These are phyloP conservation scores for Murina feae DNA, from an alignment of 2,113 vertebrate genomes.

Conservation along the genomic window DNA sequence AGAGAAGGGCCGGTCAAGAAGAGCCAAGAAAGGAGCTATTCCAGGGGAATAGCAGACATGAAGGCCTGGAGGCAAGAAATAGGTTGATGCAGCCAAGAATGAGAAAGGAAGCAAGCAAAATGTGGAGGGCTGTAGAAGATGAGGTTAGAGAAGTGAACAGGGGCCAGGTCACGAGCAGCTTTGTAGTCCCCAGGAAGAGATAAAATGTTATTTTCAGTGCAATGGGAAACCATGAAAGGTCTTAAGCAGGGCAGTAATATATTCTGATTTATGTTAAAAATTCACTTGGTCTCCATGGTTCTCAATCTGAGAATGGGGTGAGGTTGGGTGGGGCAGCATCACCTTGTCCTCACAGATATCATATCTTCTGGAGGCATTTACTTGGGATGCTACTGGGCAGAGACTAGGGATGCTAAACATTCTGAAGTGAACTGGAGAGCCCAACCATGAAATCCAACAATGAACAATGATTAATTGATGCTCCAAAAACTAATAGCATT, in stretches of 20 bases:
- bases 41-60: neutral
- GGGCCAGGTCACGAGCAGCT: neutral
- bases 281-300: neutral
- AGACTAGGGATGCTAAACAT: neutral
- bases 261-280: neutral
- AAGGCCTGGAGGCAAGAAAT: neutral
- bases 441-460: neutral
- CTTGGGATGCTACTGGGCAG: neutral
- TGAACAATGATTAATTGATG: neutral
- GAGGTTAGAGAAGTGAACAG: neutral
- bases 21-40: neutral
- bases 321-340: neutral
- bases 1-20: neutral
- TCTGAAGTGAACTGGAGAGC: neutral
- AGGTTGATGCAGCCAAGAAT: neutral
- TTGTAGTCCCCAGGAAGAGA: neutral
- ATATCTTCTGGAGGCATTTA: neutral
- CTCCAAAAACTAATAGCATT: neutral
- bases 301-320: neutral
- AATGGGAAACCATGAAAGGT: neutral
- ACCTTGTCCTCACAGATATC: neutral
- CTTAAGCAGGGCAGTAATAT: neutral
- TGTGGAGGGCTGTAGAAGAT: neutral
- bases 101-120: neutral
- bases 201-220: neutral